A percentile compares a stretch with the other conserved stretches of the same genome.
Conservation (phyloP, 1,140 invertebrate species). For the Panagrolaimus sp. region DNA sequence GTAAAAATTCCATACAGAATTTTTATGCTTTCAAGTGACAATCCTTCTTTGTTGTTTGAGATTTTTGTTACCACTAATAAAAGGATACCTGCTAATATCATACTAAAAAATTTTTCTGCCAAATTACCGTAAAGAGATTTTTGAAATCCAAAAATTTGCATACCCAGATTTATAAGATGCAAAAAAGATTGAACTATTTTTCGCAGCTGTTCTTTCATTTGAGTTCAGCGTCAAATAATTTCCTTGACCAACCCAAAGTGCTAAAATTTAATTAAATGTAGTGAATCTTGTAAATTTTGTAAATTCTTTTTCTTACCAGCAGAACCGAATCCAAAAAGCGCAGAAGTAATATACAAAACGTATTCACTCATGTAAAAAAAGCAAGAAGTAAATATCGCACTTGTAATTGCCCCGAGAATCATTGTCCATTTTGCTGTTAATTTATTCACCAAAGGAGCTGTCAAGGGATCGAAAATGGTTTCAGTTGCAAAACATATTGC, state of each 20-base stretch:
- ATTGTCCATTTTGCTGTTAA: slow-evolving; percentile 29
- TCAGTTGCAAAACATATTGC: too few species aligned
- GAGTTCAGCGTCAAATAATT: slow-evolving; percentile 38
- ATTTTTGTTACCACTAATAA: slow-evolving; percentile 24
- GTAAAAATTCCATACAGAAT: slow-evolving; percentile 21
- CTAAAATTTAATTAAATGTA: too few species aligned
- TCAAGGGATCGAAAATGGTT: too few species aligned
- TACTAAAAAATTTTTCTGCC: neutral
- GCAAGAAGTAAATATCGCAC: slow-evolving; percentile 28
- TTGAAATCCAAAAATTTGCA: neutral
- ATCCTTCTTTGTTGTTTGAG: neutral
- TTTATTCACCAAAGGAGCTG: slow-evolving; percentile 23
- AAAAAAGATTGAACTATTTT: slow-evolving; percentile 34
- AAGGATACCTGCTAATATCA: slow-evolving; percentile 25
- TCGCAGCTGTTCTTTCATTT: slow-evolving; percentile 20
- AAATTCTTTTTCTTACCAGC: too few species aligned
- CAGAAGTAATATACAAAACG: slow-evolving; percentile 32
- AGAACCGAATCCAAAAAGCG: slow-evolving; percentile 33
- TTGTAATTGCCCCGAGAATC: slow-evolving; percentile 16
- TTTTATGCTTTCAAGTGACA: slow-evolving; percentile 14
- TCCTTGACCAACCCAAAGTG: slow-evolving; percentile 29
- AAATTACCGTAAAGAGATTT: too few species aligned
- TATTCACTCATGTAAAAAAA: slow-evolving; percentile 32
- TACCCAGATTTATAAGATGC: slow-evolving; percentile 30
- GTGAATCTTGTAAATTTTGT: too few species aligned